A percentile compares a stretch with the other conserved stretches of the same genome.
Evolutionary conservation across 2,797 vertebrate species (phyloP).

Genomic region (Anguilla pacifica): DNA sequence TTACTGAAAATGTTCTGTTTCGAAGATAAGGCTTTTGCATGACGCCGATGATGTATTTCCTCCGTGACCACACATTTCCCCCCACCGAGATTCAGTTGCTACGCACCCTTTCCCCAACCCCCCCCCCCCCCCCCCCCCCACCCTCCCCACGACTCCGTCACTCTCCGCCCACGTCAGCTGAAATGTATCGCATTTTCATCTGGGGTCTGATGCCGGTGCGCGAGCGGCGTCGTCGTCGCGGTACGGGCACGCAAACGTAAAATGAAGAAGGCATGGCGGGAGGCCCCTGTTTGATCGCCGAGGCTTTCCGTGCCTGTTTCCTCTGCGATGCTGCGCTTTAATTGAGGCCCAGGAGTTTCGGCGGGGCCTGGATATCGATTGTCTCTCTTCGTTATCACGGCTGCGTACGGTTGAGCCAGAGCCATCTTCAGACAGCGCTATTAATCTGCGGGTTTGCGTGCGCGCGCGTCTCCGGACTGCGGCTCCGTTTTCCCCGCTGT

Average conservation of each 20-base stretch:
- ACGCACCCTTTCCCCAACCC: not conserved
- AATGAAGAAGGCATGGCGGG: not conserved
- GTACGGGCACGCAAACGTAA: not conserved
- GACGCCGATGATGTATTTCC: too few species aligned
- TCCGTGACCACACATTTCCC: too few species aligned
- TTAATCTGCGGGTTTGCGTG: constrained; percentile 6
- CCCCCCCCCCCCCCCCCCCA: not conserved
- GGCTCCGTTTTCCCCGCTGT: not conserved
- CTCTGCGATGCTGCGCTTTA: not conserved
- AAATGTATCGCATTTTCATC: not conserved
- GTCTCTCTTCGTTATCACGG: not conserved
- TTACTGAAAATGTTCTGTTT: too few species aligned
- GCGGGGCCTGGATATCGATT: not conserved
- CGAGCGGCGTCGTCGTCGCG: not conserved
- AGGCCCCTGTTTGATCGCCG: not conserved
- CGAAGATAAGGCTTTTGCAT: too few species aligned
- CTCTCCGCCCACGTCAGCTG: not conserved
- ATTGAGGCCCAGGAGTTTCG: constrained; percentile 17
- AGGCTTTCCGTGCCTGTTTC: not conserved
- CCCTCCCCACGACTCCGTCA: not conserved
- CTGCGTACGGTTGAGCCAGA: not conserved
- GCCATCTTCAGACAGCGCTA: constrained; percentile 1
- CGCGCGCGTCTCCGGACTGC: not conserved
- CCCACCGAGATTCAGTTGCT: too few species aligned
- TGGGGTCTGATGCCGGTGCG: not conserved